These are phyloP conservation scores for Tethea ocularis DNA, from an alignment of 2,888 invertebrate species.

Conservation along the genomic window DNA sequence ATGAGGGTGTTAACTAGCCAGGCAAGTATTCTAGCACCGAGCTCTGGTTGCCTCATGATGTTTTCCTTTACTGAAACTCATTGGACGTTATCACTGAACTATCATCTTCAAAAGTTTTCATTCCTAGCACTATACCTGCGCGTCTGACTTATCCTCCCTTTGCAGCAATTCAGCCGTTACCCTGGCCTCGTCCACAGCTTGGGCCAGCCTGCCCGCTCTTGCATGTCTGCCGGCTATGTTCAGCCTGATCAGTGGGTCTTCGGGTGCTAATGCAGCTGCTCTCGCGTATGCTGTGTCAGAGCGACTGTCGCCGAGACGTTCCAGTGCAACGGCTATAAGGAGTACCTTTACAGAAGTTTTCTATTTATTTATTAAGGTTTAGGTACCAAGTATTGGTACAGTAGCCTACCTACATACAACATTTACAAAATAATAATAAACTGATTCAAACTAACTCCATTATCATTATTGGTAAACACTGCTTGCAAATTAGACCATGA, in stretches of 20 bases:
- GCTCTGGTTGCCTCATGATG: too few relatives aligned
- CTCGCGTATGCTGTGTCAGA: conserved; percentile 68
- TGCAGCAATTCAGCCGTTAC: conserved; percentile 49
- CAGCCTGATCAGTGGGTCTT: conserved; percentile 62
- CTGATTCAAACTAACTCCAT: too few relatives aligned
- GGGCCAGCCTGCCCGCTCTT: conserved; percentile 50
- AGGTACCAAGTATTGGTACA: background rate
- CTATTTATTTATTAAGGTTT: background rate
- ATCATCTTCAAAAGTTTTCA: too few relatives aligned
- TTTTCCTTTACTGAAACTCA: too few relatives aligned
- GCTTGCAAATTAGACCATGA: too few relatives aligned
- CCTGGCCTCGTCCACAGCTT: conserved; percentile 55
- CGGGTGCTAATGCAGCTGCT: conserved; percentile 56
- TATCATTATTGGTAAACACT: too few relatives aligned
- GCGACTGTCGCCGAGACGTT: conserved; percentile 65
- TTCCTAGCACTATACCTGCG: conserved; percentile 50
- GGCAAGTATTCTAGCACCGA: too few relatives aligned
- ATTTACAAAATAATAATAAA: too few relatives aligned
- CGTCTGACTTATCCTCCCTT: conserved; percentile 50
- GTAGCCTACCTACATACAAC: too few relatives aligned
- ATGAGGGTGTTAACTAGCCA: too few relatives aligned
- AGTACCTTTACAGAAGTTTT: conserved; percentile 51
- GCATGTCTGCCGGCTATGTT: conserved; percentile 69
- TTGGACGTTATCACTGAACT: too few relatives aligned
- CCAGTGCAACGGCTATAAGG: conserved; percentile 68